Base-by-base conservation (phyloP, 2,797 vertebrate species). In the Discoglossus pictus region DNA sequence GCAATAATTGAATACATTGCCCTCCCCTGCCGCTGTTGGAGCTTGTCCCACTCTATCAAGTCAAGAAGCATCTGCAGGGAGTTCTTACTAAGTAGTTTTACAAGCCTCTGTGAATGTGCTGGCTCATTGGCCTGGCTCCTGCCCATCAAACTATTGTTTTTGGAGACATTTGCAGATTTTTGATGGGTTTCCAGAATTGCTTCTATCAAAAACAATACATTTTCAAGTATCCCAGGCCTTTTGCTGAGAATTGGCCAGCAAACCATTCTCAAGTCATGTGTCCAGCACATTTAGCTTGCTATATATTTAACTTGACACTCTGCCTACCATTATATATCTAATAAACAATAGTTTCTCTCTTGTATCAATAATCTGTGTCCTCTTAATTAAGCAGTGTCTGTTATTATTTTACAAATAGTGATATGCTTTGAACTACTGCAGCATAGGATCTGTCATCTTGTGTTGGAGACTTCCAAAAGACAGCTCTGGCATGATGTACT, bases 131-230 rank as follows among this genome's bases (percentile, higher is more conserved):
- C 17, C 39, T 44, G 61, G 61, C 50, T 36, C 27, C 18, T 54
- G 17, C 34, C 39, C 50, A 65, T 23, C 16, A 65, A 34, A 36
- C 38, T 43, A 43, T 54, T 65, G 38, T 55, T 54, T 65, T 55
- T 44, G 39, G 50, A 54, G 24, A 24, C 18, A 44, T 23, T 65
- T 44, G 18, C 21, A 35, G 13, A 55, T 46, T 44, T 65, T 21
- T 64, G 39, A 65, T 18, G 34, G 6, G 5, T 25, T 24, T 54
- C 61, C 51, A 46, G 25, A 8, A 44, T 40, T 62, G 31, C 36
- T 43, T 25, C 27, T 36, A 55, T 15, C 31, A 20, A 24, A 55
- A 65, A 47, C 62, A 55, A 13, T 15, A 44, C 24, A 20, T 11
- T 58, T 10, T 42, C 4, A 18, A 17, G 27, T 10, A 24, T 34